These are phyloP conservation scores for Gorilla gorilla DNA, from an alignment of 2,113 vertebrate species.

Conservation along the genomic window DNA sequence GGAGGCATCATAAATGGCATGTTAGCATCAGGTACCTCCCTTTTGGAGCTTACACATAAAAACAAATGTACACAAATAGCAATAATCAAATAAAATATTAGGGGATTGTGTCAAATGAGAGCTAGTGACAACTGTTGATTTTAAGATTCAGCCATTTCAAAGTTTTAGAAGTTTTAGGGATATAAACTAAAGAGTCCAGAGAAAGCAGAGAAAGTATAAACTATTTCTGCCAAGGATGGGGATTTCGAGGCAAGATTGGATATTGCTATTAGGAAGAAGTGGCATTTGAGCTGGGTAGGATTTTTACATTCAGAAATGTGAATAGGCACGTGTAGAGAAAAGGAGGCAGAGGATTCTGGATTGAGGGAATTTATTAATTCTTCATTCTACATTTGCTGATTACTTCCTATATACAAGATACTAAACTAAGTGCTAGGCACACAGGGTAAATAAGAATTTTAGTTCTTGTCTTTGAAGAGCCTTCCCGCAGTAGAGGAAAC, in stretches of 20 bases:
- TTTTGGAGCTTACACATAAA: background rate
- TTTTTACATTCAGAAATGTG: slow-evolving; percentile 38
- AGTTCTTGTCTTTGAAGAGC: background rate
- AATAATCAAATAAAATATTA: background rate
- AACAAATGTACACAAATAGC: background rate
- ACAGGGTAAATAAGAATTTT: background rate
- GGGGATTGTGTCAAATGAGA: background rate
- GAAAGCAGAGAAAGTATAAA: background rate
- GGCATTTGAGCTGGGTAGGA: background rate
- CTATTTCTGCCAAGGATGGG: background rate
- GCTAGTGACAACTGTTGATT: background rate
- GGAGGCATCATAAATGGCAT: background rate
- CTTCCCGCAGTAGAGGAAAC: background rate
- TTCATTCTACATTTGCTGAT: background rate
- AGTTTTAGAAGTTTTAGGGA: background rate
- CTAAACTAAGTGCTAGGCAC: background rate
- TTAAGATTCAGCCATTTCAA: background rate
- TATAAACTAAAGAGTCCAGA: background rate
- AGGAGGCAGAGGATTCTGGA: background rate
- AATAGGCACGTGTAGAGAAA: background rate
- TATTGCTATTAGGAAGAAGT: background rate
- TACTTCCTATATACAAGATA: background rate
- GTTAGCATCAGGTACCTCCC: background rate
- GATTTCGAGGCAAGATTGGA: background rate
- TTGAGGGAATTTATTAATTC: background rate